Percentiles rank a stretch among this genome's conserved stretches.
These are phyloP conservation scores for Cnemophilus loriae DNA, from an alignment of 2,113 vertebrate genomes.

Conservation along the genomic window DNA sequence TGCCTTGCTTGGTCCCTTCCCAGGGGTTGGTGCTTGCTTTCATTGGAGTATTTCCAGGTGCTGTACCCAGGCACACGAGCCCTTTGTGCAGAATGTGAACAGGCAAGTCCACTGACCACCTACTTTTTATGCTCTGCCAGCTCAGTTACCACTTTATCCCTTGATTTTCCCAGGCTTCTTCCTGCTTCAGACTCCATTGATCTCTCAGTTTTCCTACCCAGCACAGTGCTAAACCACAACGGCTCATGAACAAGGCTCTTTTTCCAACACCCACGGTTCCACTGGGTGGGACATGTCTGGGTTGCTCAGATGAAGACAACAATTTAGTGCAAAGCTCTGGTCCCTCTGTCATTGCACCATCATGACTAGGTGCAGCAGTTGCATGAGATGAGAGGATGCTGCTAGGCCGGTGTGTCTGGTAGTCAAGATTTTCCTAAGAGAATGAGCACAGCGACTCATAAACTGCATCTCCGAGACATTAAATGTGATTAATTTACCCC, in stretches of 20 bases:
- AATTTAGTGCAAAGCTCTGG: neutral
- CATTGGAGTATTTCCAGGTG: neutral
- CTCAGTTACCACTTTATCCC: neutral
- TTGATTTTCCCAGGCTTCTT: neutral
- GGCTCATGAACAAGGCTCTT: neutral
- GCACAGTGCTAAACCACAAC: neutral
- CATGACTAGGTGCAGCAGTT: neutral
- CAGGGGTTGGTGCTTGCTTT: fast-evolving
- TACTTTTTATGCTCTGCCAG: neutral
- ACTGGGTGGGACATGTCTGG: too few species aligned
- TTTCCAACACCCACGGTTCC: neutral
- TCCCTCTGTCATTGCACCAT: neutral
- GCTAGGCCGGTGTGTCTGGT: neutral
- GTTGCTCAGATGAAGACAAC: neutral
- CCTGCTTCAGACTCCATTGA: neutral
- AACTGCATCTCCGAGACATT: neutral
- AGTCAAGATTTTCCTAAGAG: neutral
- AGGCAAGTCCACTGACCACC: neutral
- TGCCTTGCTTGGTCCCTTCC: neutral
- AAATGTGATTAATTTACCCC: neutral
- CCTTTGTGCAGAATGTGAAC: neutral
- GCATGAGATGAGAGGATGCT: neutral
- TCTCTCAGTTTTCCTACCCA: neutral
- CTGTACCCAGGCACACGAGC: neutral
- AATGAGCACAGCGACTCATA: fast-evolving